Conservation (phyloP, 2,797 vertebrate species). For the Carcharodon carcharias region DNA sequence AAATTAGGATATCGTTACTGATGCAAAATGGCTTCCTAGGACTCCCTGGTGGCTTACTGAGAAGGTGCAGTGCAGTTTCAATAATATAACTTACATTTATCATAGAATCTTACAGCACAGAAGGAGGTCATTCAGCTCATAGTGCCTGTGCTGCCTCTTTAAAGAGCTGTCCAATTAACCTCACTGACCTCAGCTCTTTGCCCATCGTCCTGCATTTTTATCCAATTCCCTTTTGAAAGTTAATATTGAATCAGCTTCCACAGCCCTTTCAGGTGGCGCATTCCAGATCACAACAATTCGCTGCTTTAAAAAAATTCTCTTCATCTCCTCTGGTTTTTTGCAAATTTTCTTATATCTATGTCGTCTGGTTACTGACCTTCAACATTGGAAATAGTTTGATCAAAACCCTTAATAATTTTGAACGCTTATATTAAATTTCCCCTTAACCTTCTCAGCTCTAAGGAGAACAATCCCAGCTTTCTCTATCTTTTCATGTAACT, state of each 20-base stretch:
- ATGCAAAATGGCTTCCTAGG: neutral
- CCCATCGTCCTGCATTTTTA: neutral
- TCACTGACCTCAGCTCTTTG: neutral
- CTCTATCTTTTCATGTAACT: neutral
- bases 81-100: neutral
- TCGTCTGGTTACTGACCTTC: neutral
- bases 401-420: neutral
- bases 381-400: neutral
- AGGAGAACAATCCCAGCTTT: neutral
- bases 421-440: neutral
- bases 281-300: neutral
- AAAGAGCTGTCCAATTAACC: neutral
- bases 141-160: neutral
- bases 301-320: neutral
- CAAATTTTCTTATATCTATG: too few relatives aligned
- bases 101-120: neutral
- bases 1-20: neutral
- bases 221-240: neutral
- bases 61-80: neutral
- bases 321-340: neutral
- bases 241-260: neutral
- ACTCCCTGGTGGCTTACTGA: neutral
- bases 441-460: neutral
- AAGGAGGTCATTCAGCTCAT: neutral
- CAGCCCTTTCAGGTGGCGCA: neutral